These are phyloP conservation scores for Agrypnia vestita DNA, from an alignment of 1,140 invertebrate genomes.

Conservation along the genomic window DNA sequence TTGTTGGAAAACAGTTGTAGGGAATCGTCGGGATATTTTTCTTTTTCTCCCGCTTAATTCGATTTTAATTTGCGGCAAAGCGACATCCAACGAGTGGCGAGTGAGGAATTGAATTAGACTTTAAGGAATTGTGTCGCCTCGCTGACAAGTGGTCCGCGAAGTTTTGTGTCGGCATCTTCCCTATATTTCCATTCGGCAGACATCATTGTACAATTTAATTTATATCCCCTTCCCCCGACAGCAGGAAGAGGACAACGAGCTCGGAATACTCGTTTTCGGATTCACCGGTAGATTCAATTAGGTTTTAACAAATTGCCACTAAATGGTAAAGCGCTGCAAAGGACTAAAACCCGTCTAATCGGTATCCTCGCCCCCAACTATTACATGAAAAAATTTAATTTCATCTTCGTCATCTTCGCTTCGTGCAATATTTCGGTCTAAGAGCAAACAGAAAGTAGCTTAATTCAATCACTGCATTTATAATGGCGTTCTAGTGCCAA, in stretches of 20 bases:
- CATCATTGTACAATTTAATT: conserved; percentile 59
- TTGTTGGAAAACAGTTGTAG: conserved; percentile 17
- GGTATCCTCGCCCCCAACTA: too few species aligned
- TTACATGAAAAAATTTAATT: too few species aligned
- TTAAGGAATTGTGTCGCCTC: conserved; percentile 42
- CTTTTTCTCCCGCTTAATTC: conserved; percentile 47
- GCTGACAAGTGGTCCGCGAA: conserved; percentile 35
- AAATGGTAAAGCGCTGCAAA: conserved; percentile 24
- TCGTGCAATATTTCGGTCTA: too few species aligned
- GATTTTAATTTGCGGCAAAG: conserved; percentile 58
- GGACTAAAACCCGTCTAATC: background rate
- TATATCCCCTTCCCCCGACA: conserved; percentile 39
- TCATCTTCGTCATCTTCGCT: too few species aligned
- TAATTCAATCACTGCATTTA: too few species aligned
- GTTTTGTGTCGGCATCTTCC: conserved; percentile 36
- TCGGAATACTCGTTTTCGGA: conserved; percentile 59
- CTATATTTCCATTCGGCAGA: conserved; percentile 54
- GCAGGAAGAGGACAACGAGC: conserved; percentile 29
- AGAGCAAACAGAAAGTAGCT: too few species aligned
- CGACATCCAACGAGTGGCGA: conserved; percentile 53
- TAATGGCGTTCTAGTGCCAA: too few species aligned
- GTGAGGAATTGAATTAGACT: conserved; percentile 55
- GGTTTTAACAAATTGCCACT: conserved; percentile 57
- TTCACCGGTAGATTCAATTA: conserved; percentile 58
- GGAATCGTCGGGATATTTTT: conserved; percentile 14